These are phyloP conservation scores for Hedya salicella DNA, from an alignment of 2,888 invertebrate genomes.

Conservation along the genomic window DNA sequence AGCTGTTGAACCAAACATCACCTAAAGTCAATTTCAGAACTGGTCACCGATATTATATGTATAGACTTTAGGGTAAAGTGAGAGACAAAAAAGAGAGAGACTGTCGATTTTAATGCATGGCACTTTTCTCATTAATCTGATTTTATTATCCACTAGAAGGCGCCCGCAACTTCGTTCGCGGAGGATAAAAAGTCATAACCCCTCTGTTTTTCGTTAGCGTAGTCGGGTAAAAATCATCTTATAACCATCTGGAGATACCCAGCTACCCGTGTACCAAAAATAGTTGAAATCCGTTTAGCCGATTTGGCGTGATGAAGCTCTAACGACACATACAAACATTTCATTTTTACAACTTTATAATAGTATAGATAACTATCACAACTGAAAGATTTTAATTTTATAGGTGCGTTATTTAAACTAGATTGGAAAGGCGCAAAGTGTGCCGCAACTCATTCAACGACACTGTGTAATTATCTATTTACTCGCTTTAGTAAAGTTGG, in stretches of 20 bases:
- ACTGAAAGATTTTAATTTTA: slow-evolving; percentile 30
- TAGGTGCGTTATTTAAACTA: slow-evolving; percentile 17
- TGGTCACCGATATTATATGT: too few species aligned
- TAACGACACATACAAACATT: too few species aligned
- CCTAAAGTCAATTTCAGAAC: too few species aligned
- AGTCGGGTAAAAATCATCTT: too few species aligned
- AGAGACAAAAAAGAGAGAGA: slow-evolving; percentile 61
- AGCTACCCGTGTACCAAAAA: too few species aligned
- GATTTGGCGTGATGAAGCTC: too few species aligned
- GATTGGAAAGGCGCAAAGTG: slow-evolving; percentile 26
- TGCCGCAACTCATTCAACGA: slow-evolving; percentile 7
- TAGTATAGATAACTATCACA: slow-evolving; percentile 19
- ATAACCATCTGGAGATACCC: too few species aligned
- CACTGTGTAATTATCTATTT: slow-evolving; percentile 19
- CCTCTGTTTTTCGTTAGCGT: too few species aligned
- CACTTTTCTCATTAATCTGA: slow-evolving; percentile 26
- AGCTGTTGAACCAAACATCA: neutral
- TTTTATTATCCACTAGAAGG: slow-evolving; percentile 33
- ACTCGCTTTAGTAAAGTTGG: slow-evolving; percentile 3
- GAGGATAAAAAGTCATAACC: too few species aligned
- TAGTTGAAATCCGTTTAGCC: too few species aligned
- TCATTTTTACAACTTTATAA: too few species aligned
- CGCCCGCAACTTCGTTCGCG: too few species aligned
- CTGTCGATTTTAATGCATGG: slow-evolving; percentile 60
- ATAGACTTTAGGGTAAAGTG: slow-evolving; percentile 45